These are phyloP conservation scores for Cichlasoma orientale DNA, from an alignment of 2,797 vertebrate genomes.

Conservation along the genomic window DNA sequence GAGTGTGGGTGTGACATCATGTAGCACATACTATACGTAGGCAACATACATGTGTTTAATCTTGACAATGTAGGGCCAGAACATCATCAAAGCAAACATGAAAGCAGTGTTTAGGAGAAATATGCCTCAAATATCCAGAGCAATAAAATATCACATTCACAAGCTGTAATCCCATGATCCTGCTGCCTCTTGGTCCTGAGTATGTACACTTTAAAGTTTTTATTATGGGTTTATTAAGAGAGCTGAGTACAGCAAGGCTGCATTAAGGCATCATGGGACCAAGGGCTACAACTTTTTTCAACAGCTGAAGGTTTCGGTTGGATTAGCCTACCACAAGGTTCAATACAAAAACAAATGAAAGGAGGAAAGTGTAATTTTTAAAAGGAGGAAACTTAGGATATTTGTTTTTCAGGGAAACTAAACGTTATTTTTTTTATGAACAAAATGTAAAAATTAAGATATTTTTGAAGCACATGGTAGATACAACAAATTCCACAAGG, in stretches of 20 bases:
- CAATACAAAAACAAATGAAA: neutral
- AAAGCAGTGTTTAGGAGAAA: neutral
- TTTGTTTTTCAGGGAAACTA: no score
- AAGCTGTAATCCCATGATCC: neutral
- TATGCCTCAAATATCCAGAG: neutral
- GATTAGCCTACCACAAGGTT: neutral
- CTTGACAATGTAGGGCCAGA: neutral
- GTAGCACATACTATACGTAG: neutral
- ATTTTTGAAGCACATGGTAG: no score
- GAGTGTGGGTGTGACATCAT: slow-evolving; percentile 4
- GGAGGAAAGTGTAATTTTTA: no score
- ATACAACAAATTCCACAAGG: no score
- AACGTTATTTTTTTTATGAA: no score
- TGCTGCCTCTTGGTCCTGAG: neutral
- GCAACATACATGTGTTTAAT: neutral
- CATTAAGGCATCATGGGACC: neutral
- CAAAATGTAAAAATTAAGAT: no score
- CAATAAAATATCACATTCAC: neutral
- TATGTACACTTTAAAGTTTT: neutral
- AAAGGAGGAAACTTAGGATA: no score
- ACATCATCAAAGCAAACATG: neutral
- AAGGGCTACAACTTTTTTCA: neutral
- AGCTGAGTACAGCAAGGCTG: neutral
- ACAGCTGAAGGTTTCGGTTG: neutral
- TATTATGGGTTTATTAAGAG: neutral